Percentiles rank a stretch among this genome's conserved stretches.
These are phyloP conservation scores for Dione vanillae DNA, from an alignment of 2,888 invertebrate species.

Conservation along the genomic window DNA sequence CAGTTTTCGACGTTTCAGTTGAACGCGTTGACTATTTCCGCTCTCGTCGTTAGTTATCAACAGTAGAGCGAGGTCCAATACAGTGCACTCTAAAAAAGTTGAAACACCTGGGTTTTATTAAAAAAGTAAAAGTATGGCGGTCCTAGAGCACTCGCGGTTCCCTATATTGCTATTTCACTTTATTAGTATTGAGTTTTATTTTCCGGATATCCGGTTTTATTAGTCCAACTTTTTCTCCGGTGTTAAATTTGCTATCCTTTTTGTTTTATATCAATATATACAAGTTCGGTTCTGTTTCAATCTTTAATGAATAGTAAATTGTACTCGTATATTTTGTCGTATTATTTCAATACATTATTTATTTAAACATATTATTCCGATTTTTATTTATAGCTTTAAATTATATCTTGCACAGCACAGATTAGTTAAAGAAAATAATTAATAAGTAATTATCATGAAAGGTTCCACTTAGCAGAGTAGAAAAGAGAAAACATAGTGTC, in stretches of 20 bases:
- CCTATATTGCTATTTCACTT: conserved; percentile 31
- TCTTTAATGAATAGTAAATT: too few relatives aligned
- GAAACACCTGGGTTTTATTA: conserved; percentile 41
- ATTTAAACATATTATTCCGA: too few relatives aligned
- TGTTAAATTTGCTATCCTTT: not conserved
- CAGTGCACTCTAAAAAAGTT: conserved; percentile 40
- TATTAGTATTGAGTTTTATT: conserved; percentile 23
- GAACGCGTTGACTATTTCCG: conserved; percentile 36
- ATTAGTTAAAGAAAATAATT: too few relatives aligned
- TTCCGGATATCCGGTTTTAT: not conserved
- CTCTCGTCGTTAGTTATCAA: conserved; percentile 39
- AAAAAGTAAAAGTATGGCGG: conserved; percentile 36
- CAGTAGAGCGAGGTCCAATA: conserved; percentile 8
- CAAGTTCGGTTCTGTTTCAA: too few relatives aligned
- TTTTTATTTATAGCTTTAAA: too few relatives aligned
- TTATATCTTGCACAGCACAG: too few relatives aligned
- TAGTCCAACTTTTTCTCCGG: not conserved
- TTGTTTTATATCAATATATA: too few relatives aligned
- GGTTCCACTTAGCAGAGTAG: too few relatives aligned
- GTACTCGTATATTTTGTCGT: too few relatives aligned
- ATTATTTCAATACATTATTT: too few relatives aligned
- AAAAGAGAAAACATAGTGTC: not conserved
- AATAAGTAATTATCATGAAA: too few relatives aligned
- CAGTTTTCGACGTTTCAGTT: conserved; percentile 31
- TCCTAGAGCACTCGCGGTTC: conserved; percentile 35